Evolutionary conservation across 2,888 invertebrate species (phyloP).

Genomic region (Rotaria magnacalcarata): DNA sequence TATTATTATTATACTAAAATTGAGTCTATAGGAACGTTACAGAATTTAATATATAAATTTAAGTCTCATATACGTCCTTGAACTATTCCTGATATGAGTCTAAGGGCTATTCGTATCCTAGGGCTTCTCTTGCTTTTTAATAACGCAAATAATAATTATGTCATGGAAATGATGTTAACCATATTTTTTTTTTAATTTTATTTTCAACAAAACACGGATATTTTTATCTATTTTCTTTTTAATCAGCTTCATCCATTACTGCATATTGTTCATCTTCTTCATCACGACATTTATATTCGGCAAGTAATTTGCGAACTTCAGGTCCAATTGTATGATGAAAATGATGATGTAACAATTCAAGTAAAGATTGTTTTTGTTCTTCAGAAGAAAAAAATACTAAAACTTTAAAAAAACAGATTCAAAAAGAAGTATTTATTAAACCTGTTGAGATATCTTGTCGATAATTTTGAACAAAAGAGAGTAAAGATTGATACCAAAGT

Average conservation of each 20-base stretch:
- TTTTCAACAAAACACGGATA: not conserved
- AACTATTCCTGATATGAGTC: not conserved
- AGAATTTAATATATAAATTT: not conserved
- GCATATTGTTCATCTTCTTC: conserved; percentile 38
- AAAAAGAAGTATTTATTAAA: not conserved
- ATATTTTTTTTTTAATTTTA: not conserved
- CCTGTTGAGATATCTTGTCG: conserved; percentile 78
- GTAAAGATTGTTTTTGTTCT: conserved; percentile 81
- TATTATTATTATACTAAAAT: no score
- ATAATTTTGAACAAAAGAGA: conserved; percentile 89
- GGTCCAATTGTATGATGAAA: conserved; percentile 38
- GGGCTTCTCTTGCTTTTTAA: not conserved
- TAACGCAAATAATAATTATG: not conserved
- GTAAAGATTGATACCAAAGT: conserved; percentile 88
- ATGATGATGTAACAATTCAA: conserved; percentile 68
- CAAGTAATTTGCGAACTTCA: conserved; percentile 43
- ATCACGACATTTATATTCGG: conserved; percentile 39
- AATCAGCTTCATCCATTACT: conserved; percentile 24
- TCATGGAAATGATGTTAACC: not conserved
- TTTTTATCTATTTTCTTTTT: not conserved
- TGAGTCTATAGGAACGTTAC: not conserved
- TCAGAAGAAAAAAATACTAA: no score
- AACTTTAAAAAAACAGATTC: not conserved
- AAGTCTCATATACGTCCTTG: not conserved
- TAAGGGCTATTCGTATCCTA: not conserved